phyloP scores from a whole-genome alignment of 2,888 invertebrate species.

The Melanophora roralis region DNA sequence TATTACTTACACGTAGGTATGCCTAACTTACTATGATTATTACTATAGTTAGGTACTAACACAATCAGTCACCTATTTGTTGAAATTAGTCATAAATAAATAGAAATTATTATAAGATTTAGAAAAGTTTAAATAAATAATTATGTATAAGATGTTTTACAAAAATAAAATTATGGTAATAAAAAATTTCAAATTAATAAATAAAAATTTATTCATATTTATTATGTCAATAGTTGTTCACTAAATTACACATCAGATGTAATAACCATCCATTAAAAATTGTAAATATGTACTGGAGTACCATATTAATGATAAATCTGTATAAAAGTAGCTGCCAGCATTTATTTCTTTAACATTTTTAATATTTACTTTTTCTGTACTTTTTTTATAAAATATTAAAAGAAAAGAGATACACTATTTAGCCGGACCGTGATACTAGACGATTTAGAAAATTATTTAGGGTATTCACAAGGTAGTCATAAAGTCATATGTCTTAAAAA shows the following conservation, averaged over 20 bases:
- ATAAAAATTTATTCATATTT: constrained; percentile 51
- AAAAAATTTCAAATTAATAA: too few species aligned
- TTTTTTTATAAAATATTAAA: constrained; percentile 14
- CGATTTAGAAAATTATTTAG: constrained; percentile 55
- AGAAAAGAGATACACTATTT: constrained; percentile 29
- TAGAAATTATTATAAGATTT: too few species aligned
- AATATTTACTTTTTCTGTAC: background rate
- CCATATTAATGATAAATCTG: constrained; percentile 25
- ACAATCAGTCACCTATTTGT: too few species aligned
- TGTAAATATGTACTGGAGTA: constrained; percentile 41
- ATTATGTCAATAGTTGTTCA: constrained; percentile 59
- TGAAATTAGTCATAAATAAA: too few species aligned
- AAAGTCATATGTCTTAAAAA: too few species aligned
- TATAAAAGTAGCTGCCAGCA: constrained; percentile 51
- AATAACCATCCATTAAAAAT: constrained; percentile 48
- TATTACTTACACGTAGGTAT: too few species aligned
- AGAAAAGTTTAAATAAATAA: too few species aligned
- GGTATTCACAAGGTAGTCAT: too few species aligned
- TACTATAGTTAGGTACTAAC: too few species aligned
- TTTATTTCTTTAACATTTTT: constrained; percentile 50
- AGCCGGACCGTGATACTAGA: constrained; percentile 54
- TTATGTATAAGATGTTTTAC: too few species aligned
- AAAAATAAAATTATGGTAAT: too few species aligned
- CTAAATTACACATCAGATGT: constrained; percentile 51
- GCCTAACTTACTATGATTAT: too few species aligned